Base-by-base conservation (phyloP, 2,888 invertebrate species). In the Clostera curtula region DNA sequence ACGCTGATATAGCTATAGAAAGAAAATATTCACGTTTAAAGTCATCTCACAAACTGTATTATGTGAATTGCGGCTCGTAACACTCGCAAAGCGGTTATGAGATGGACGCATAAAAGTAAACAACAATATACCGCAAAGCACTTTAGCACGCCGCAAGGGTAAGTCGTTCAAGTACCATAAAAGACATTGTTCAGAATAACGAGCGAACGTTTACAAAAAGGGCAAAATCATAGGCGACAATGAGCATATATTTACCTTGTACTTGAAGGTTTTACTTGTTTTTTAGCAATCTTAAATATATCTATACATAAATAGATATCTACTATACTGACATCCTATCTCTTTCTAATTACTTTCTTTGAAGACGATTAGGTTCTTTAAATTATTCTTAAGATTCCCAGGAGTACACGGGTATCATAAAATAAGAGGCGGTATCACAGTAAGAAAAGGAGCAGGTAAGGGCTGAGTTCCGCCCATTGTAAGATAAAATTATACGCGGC, bases 341-440 rank as follows among this genome's bases (percentile, higher is more conserved):
- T n/a, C n/a, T n/a, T n/a, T n/a, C n/a, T n/a, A n/a, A n/a, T n/a
- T n/a, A n/a, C n/a, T n/a, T n/a, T n/a, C n/a, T n/a, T 12, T 18
- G n/a, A 27, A 39, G 35, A 36, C 14, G n/a, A 24, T 13, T 23
- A 17, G 23, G 19, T 35, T 38, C 46, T 46, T 49, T 13, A 49
- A 34, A 41, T 27, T 29, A 34, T 46, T 50, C 50, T 54, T 53
- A 41, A 29, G 27, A 35, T 58, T 57, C 56, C 44, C 55, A 56
- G 34, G 23, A 12, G 21, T 29, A 50, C 48, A 24, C 40, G 31
- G 43, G 24, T 12, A 27, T 16, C 4, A 48, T 37, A 15, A 43
- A 2, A 6, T 12, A 19, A 21, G 9, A 46, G 27, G 43, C 32
- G 36, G 27, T 36, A 16, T 36, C 7, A 9, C 9, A 10, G 23